Base-by-base conservation (phyloP, 1,140 invertebrate genomes). In the Oppia nitens region DNA sequence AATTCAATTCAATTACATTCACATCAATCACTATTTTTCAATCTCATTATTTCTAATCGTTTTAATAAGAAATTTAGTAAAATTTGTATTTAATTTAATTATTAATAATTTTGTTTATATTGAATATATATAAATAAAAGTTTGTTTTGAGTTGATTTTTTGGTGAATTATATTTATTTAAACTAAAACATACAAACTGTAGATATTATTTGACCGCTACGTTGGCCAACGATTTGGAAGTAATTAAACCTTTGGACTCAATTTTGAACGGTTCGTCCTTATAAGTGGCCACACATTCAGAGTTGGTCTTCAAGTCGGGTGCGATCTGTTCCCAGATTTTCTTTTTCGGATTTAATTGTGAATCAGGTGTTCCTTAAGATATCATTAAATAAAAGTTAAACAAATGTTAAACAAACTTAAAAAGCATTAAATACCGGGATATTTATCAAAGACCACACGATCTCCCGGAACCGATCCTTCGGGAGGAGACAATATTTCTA, bases 301-400 rank as follows among this genome's bases (percentile, higher is more conserved):
- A 48, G 29, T 61, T 49, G 3, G 55, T 57, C 23, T 62, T 56
- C 12, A 61, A 24, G 47, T 61, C 60, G 2, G 55, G 55, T 1
- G 60, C 55, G 20, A 61, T 28, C 27, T 51, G 51, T 56, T 61
- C 60, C 60, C 60, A 61, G 25, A 61, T 77, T 78, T 98, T 98
- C 72, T 97, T 98, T 70, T 98, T 98, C 6, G 93, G 92, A 74
- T 97, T 97, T 3, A 98, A 74, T 50, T 85, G 78, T 23, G 26
- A 17, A 52, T 65, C 62, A 17, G 66, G 63, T 28, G 51, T 23
- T 23, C 51, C 51, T 53, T 11, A 50, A 50, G 4, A 9, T 4
- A 9, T 50, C 20, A 17, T 9, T 50, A 50, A 50, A 21, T 50
- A 24, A 53, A 23, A 50, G n/a, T 9, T 20, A 50, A 9, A 28